A percentile compares a stretch with the other conserved stretches of the same genome.
These are phyloP conservation scores for Nephrotoma guestfalica DNA, from an alignment of 2,888 invertebrate species.

Conservation along the genomic window DNA sequence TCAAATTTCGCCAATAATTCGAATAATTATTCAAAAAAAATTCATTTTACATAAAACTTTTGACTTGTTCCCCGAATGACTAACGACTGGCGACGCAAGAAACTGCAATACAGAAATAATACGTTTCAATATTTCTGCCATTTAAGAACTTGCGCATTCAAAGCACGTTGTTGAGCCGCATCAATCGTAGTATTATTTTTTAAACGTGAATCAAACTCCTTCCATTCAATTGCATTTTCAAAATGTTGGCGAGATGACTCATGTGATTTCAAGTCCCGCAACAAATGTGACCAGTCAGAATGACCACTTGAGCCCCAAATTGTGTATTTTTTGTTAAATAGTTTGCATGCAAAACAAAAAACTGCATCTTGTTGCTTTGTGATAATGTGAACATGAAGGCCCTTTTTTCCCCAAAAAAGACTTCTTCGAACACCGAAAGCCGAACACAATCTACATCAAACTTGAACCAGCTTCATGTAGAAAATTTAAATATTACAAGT, in stretches of 20 bases:
- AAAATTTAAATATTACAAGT: too few species aligned
- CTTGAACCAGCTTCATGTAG: too few species aligned
- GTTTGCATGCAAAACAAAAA: background rate
- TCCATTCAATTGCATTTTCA: background rate
- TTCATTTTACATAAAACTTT: background rate
- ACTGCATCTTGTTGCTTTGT: background rate
- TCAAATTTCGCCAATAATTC: background rate
- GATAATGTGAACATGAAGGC: too few species aligned
- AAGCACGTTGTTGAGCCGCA: background rate
- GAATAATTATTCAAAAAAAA: background rate
- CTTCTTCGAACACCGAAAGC: too few species aligned
- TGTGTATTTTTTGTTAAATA: background rate
- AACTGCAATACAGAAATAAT: background rate
- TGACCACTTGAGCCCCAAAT: background rate
- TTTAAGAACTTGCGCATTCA: background rate
- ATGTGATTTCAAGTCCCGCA: background rate
- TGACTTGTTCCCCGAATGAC: background rate
- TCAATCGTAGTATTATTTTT: background rate
- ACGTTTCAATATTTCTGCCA: background rate
- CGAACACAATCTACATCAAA: too few species aligned
- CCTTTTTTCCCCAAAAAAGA: too few species aligned
- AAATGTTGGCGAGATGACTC: too few species aligned
- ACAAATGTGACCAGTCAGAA: background rate
- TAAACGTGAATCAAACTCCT: background rate
- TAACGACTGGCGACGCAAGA: background rate